Base-by-base conservation (phyloP, 2,888 invertebrate genomes). In the Oligia fasciuncula region DNA sequence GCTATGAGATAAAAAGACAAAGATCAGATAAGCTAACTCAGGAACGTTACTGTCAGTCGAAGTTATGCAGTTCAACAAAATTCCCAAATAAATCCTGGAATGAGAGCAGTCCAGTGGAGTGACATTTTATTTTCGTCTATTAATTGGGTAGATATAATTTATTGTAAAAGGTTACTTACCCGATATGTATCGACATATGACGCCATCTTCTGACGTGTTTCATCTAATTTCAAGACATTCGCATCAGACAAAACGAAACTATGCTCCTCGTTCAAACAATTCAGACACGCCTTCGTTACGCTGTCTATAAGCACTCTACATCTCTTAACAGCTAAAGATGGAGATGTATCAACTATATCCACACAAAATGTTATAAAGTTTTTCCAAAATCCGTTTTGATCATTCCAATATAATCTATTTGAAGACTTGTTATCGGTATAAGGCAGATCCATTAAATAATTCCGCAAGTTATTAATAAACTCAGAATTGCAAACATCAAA, bases 391-490 rank as follows among this genome's bases (percentile, higher is more conserved):
- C 89, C 88, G n/a, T 86, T 87, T 85, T 91, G 93, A 73, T 94
- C 88, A 14, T 91, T 90, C 96, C 96, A 96, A 82, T 96, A 96
- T 76, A 93, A 87, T 29, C 81, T 86, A 70, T 91, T 91, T 23
- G 82, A 75, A 2, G 68, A 62, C 76, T 89, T 91, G 4, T 78
- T 81, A 46, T 84, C 79, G 1, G 82, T 79, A 77, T 93, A 94
- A 1, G 95, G 95, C 65, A 96, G 89, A 69, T 96, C 94, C 89
- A 93, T 91, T 74, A 96, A 86, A 85, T 95, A 96, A 66, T 89
- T 91, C 46, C 91, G 91, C 19, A 96, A 88, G 79, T 90, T 89
- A 14, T 82, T 77, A 13, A 95, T 91, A 80, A 95, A 95, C 62
- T 92, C 90, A 0, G 96, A 94, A 87, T 95, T 94, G 84, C 95